Conservation (phyloP, 2,888 invertebrate genomes). For the Agrypnus murinus region DNA sequence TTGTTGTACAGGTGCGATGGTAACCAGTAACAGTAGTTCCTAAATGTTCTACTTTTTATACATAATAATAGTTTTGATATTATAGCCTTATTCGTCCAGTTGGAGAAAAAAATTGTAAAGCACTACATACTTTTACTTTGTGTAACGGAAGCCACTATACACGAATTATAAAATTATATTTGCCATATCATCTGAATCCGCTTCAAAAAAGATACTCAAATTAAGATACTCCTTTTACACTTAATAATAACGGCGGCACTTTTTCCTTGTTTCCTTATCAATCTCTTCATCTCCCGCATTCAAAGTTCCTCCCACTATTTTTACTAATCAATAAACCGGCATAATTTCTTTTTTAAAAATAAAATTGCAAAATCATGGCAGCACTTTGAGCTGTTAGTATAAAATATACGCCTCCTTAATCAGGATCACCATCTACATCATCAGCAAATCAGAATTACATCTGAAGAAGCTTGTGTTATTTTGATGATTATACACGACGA, state of each 20-base stretch:
- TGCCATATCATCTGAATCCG: too few species aligned
- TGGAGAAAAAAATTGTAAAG: too few species aligned
- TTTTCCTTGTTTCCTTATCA: not conserved
- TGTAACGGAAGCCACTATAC: too few species aligned
- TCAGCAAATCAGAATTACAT: slow-evolving; percentile 22
- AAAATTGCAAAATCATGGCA: slow-evolving; percentile 31
- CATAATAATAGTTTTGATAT: too few species aligned
- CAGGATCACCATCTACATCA: not conserved
- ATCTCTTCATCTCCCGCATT: slow-evolving; percentile 10
- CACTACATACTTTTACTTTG: too few species aligned
- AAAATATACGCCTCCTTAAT: slow-evolving; percentile 12
- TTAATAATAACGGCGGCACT: not conserved
- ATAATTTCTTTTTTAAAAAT: slow-evolving; percentile 1
- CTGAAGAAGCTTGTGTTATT: slow-evolving; percentile 27
- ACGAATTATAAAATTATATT: too few species aligned
- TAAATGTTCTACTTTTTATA: too few species aligned
- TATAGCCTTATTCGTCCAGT: too few species aligned
- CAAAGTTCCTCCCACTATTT: slow-evolving; percentile 9
- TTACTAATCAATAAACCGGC: slow-evolving; percentile 12
- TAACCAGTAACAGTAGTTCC: too few species aligned
- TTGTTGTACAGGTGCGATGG: too few species aligned
- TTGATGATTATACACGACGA: not conserved
- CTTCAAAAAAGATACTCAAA: too few species aligned
- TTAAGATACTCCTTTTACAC: too few species aligned
- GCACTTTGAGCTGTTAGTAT: slow-evolving; percentile 13